These are phyloP conservation scores for Grallaria varia DNA, from an alignment of 2,113 vertebrate genomes.

Conservation along the genomic window DNA sequence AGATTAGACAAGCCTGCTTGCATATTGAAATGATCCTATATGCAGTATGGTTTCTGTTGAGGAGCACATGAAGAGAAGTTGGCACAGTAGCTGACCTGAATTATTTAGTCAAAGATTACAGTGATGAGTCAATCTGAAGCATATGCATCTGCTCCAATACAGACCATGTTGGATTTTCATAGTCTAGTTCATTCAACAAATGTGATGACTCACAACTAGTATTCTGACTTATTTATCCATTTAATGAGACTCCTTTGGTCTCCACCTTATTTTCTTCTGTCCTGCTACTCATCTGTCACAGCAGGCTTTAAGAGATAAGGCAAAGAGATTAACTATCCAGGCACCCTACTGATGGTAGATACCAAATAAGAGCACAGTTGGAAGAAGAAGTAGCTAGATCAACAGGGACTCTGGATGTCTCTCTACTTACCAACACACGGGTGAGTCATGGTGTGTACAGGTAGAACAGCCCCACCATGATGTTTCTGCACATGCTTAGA, in stretches of 20 bases:
- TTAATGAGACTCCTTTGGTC: neutral
- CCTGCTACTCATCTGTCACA: neutral
- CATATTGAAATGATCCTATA: neutral
- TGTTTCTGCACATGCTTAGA: neutral
- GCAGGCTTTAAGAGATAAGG: neutral
- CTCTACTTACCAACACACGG: fast-evolving
- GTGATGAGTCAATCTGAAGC: neutral
- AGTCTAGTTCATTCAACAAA: neutral
- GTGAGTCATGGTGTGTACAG: neutral
- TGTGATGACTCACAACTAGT: neutral
- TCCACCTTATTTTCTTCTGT: neutral
- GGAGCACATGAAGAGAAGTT: neutral
- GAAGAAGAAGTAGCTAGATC: neutral
- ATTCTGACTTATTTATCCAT: neutral
- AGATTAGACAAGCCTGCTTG: neutral
- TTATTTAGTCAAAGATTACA: neutral
- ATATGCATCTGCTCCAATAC: neutral
- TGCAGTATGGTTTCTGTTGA: neutral
- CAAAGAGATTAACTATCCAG: neutral
- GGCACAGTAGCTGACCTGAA: neutral
- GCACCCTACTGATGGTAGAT: neutral
- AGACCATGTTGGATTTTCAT: neutral
- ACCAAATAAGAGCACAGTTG: neutral
- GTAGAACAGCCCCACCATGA: neutral
- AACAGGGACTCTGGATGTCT: neutral